A percentile compares a stretch with the other conserved stretches of the same genome.
phyloP scores from a whole-genome alignment of 2,888 invertebrate species.

The Autographa pulchrina region DNA sequence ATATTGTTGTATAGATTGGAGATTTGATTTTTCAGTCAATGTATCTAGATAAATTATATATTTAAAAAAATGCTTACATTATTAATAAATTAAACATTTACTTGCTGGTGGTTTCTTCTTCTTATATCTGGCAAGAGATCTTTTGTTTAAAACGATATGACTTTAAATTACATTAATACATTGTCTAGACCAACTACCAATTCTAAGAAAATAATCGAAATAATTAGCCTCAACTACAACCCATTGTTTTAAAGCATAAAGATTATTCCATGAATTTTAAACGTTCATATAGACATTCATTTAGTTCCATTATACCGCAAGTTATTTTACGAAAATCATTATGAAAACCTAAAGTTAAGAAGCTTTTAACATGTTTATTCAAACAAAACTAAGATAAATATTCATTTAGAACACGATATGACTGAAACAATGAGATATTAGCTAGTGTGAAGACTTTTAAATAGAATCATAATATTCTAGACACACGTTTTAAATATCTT shows the following conservation, averaged over 20 bases:
- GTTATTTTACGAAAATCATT: neutral
- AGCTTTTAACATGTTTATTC: slow-evolving; percentile 4
- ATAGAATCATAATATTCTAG: neutral
- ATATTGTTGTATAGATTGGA: too few species aligned
- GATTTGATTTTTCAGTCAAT: too few species aligned
- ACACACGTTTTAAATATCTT: slow-evolving; percentile 4
- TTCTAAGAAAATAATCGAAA: neutral
- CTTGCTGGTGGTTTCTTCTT: too few species aligned
- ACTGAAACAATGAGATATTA: neutral
- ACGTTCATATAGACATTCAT: neutral
- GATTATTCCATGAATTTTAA: neutral
- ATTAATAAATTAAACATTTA: too few species aligned
- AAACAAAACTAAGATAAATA: neutral
- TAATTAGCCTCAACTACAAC: neutral
- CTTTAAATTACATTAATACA: neutral
- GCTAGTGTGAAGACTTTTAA: neutral
- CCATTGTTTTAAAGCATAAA: neutral
- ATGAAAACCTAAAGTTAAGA: neutral
- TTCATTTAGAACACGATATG: neutral
- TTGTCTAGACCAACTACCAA: neutral
- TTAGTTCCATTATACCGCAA: neutral
- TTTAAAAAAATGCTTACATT: too few species aligned
- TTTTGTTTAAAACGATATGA: neutral
- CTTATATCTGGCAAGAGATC: neutral
- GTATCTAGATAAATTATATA: too few species aligned